Evolutionary conservation across 2,797 vertebrate species (phyloP).

Genomic region (Enteromius paludinosus): DNA sequence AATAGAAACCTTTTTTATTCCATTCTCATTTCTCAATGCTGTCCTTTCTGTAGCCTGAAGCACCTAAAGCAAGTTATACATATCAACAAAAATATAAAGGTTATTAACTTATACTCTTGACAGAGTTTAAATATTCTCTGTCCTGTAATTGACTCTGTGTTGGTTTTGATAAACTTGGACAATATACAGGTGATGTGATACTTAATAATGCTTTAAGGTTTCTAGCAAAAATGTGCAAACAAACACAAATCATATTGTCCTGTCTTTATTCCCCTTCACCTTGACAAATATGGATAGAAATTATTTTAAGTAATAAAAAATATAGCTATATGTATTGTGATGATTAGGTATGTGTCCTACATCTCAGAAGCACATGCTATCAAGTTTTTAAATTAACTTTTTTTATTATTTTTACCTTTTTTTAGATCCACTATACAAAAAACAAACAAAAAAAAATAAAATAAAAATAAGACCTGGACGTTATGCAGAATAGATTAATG

Average conservation of each 20-base stretch:
- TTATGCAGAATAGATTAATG: no score
- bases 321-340: not conserved
- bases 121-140: not conserved
- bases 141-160: not conserved
- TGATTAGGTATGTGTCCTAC: not conserved
- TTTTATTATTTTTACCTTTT: not conserved
- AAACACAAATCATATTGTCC: not conserved
- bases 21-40: not conserved
- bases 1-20: not conserved
- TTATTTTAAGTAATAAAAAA: not conserved
- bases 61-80: not conserved
- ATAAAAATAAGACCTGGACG: no score
- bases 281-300: not conserved
- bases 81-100: not conserved
- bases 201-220: not conserved
- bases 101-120: no score
- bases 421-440: not conserved
- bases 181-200: not conserved
- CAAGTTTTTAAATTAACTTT: no score
- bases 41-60: not conserved
- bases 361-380: not conserved
- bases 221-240: not conserved
- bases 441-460: no score
- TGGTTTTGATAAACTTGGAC: not conserved
- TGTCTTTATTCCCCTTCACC: not conserved